A percentile compares a stretch with the other conserved stretches of the same genome.
Evolutionary conservation across 2,888 invertebrate species (phyloP).

Genomic region (Heteromyza rotundicornis): DNA sequence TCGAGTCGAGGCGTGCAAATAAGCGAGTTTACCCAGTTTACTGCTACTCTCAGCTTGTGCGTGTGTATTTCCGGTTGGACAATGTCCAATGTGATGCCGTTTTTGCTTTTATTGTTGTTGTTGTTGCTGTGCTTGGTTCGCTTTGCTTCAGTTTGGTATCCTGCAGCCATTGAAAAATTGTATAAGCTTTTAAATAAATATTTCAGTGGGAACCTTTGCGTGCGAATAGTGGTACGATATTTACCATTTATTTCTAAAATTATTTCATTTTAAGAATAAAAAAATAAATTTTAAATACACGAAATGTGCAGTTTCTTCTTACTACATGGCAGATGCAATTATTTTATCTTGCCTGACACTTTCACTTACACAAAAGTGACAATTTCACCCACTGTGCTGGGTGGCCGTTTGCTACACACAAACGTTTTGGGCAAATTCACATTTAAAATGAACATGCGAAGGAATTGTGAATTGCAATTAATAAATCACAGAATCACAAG

Average conservation of each 20-base stretch:
- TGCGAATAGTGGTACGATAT: neutral
- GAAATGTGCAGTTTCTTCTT: no score
- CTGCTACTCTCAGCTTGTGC: neutral
- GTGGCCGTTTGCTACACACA: neutral
- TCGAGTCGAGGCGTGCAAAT: neutral
- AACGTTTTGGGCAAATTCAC: neutral
- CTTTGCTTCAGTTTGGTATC: neutral
- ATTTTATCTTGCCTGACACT: no score
- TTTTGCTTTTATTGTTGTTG: neutral
- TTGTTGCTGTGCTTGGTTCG: neutral
- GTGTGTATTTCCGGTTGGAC: neutral
- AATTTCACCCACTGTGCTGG: neutral
- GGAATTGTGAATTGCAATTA: neutral
- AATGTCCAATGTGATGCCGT: neutral
- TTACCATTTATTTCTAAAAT: no score
- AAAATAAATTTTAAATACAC: no score
- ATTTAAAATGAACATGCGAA: neutral
- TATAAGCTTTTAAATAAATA: constrained; percentile 19
- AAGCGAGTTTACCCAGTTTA: neutral
- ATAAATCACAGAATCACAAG: neutral
- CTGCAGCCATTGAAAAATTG: constrained; percentile 18
- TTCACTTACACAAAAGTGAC: no score
- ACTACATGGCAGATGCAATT: no score
- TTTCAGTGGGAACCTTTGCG: neutral
- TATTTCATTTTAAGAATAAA: no score